Evolutionary conservation across 2,797 vertebrate genomes (phyloP).

Genomic region (Sparidentex hasta): DNA sequence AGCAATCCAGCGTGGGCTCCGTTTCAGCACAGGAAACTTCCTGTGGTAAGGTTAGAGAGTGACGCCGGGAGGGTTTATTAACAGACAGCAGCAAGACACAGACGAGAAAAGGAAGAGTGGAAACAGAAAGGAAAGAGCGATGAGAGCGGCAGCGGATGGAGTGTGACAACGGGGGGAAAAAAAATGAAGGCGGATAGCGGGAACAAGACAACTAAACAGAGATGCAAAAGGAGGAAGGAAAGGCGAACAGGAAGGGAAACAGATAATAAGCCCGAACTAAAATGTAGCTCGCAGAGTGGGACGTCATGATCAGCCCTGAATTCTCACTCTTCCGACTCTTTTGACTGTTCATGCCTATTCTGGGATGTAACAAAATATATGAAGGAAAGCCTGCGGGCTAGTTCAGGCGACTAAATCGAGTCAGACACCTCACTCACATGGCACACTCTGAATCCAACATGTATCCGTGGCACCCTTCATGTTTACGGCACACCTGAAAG

Average conservation of each 20-base stretch:
- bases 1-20: constrained; percentile 88
- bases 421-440: neutral
- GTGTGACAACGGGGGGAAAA: constrained; percentile 17
- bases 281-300: constrained; percentile 19
- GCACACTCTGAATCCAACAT: neutral
- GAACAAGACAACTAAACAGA: constrained; percentile 32
- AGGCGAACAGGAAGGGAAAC: constrained; percentile 60
- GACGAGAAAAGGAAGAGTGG: constrained; percentile 49
- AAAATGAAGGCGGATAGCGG: constrained; percentile 19
- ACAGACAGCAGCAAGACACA: constrained; percentile 50
- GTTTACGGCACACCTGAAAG: neutral
- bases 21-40: constrained; percentile 95
- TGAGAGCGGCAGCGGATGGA: constrained; percentile 21
- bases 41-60: constrained; percentile 85
- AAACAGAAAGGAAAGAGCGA: constrained; percentile 52
- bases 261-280: constrained; percentile 20
- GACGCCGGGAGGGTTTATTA: constrained; percentile 68
- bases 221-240: constrained; percentile 41
- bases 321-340: constrained; percentile 6
- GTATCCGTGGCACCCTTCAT: too few relatives aligned
- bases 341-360: neutral
- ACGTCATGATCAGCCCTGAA: constrained; percentile 12
- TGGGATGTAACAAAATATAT: neutral
- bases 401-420: neutral
- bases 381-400: neutral